These are phyloP conservation scores for Echinarachnius parma DNA, from an alignment of 53 echinoderm and acorn worm species.

Conservation along the genomic window DNA sequence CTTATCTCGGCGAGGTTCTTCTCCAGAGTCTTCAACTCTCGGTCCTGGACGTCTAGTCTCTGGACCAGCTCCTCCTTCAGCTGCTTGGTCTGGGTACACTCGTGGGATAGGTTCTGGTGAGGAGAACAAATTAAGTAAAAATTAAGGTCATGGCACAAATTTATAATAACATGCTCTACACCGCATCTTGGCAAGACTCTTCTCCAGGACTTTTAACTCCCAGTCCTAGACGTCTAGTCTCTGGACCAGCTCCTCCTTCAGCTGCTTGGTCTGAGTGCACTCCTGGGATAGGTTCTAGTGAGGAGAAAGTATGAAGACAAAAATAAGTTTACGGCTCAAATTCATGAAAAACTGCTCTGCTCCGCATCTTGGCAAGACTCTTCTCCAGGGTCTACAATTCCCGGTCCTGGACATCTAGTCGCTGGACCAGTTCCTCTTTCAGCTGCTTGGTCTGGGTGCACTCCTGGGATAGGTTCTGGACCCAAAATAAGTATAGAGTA, in stretches of 20 bases:
- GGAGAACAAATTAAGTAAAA: too few relatives aligned
- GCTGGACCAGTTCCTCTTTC: constrained; percentile 69
- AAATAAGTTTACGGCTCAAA: too few relatives aligned
- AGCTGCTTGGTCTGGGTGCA: constrained; percentile 67
- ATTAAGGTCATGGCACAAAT: too few relatives aligned
- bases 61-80: constrained; percentile 68
- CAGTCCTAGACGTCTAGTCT: constrained; percentile 57
- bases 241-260: constrained; percentile 60
- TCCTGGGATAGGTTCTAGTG: constrained; percentile 59
- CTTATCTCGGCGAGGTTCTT: constrained; percentile 61
- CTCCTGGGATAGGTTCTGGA: constrained; percentile 71
- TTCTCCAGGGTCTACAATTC: constrained; percentile 63
- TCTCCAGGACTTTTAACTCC: constrained; percentile 49
- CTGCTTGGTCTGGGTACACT: constrained; percentile 71
- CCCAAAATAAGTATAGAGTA: too few relatives aligned
- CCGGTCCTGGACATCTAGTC: constrained; percentile 62
- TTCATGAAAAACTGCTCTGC: too few relatives aligned
- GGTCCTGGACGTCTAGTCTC: constrained; percentile 61
- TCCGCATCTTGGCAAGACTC: constrained; percentile 57
- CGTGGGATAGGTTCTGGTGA: constrained; percentile 58
- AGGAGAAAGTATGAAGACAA: too few relatives aligned
- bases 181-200: constrained; percentile 48
- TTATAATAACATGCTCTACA: too few relatives aligned
- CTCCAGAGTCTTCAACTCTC: constrained; percentile 63
- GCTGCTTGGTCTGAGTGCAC: constrained; percentile 56